phyloP scores from a whole-genome alignment of 2,888 invertebrate genomes.

The Drosophila paramelanica region DNA sequence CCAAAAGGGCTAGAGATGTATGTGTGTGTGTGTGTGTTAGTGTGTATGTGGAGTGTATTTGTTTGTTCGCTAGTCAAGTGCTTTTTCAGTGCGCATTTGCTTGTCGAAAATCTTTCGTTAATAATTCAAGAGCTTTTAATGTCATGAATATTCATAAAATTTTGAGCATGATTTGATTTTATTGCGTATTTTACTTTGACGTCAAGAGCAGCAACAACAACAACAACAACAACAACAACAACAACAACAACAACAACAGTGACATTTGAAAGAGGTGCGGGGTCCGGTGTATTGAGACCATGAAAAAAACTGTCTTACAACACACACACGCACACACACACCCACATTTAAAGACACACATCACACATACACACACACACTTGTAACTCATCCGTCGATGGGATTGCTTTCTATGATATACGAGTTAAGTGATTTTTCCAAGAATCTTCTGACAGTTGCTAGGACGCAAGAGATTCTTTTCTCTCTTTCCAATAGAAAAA shows the following conservation, averaged over 20 bases:
- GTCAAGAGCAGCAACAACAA: constrained; percentile 25
- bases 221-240: constrained; percentile 19
- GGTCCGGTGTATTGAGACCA: constrained; percentile 5
- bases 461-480: too few relatives aligned
- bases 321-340: not conserved
- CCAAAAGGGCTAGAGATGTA: constrained; percentile 15
- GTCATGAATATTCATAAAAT: constrained; percentile 80
- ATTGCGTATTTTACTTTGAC: constrained; percentile 71
- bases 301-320: constrained; percentile 21
- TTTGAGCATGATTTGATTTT: constrained; percentile 79
- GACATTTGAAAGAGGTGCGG: constrained; percentile 3
- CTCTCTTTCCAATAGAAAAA: not conserved
- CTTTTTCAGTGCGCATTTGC: constrained; percentile 69
- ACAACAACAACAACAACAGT: constrained; percentile 10
- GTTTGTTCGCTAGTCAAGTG: constrained; percentile 61
- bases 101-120: constrained; percentile 76
- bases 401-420: constrained; percentile 32
- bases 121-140: constrained; percentile 81
- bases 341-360: too few relatives aligned
- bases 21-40: constrained; percentile 30
- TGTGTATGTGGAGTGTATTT: constrained; percentile 11
- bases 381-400: constrained; percentile 41
- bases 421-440: constrained; percentile 25
- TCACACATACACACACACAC: constrained; percentile 1
- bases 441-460: constrained; percentile 9